Conservation (phyloP, 2,888 invertebrate genomes). For the Heterodera filipjevi region DNA sequence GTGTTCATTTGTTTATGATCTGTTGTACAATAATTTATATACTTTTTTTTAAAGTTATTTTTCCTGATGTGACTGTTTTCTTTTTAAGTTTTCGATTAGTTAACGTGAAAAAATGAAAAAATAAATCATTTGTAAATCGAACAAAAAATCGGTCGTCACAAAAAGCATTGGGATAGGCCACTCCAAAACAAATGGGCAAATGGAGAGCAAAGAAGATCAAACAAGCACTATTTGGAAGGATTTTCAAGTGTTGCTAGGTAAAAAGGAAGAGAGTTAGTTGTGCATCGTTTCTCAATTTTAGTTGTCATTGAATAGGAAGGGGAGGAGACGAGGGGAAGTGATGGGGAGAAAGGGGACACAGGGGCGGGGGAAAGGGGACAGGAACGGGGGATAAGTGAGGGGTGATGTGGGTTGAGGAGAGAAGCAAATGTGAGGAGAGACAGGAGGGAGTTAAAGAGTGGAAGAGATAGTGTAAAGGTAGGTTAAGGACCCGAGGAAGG, state of each 20-base stretch:
- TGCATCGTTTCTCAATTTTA: background rate
- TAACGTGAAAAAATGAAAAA: background rate
- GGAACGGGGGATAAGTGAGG: no score
- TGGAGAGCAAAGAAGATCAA: background rate
- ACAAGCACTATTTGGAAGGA: conserved; percentile 10
- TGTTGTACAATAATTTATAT: background rate
- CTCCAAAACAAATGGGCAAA: background rate
- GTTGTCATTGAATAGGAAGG: background rate
- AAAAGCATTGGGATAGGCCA: background rate
- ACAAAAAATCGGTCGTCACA: background rate
- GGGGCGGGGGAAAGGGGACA: background rate
- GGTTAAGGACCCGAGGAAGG: no score
- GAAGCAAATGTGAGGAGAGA: no score
- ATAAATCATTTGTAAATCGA: background rate
- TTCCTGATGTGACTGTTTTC: background rate
- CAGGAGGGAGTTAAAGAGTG: no score
- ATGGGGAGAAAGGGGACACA: no score
- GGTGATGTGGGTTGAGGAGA: no score
- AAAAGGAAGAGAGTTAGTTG: background rate
- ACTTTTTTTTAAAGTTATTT: background rate
- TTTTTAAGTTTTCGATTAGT: background rate
- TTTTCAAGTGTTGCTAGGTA: conserved; percentile 6
- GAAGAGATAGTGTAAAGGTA: no score
- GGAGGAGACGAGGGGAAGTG: background rate
- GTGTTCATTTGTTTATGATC: no score